A percentile compares a stretch with the other conserved stretches of the same genome.
Evolutionary conservation across 2,113 vertebrate species (phyloP).

Genomic region (Atlantisia rogersi): DNA sequence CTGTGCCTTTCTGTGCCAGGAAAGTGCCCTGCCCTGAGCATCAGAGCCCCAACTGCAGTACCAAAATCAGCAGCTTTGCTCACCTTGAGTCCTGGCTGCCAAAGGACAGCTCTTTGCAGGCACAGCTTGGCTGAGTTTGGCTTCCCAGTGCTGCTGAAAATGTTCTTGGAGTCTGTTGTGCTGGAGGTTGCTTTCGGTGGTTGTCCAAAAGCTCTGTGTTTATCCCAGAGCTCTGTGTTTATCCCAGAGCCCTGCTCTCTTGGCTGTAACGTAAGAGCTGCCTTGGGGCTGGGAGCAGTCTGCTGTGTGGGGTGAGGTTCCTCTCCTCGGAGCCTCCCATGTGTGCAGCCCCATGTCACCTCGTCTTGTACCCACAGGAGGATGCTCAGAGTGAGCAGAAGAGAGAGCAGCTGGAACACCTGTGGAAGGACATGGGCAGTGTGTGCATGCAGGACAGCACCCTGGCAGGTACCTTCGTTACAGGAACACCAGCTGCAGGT

Average conservation of each 20-base stretch:
- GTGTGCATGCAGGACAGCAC: constrained; percentile 74
- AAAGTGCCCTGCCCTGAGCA: background rate
- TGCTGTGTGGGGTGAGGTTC: too few species aligned
- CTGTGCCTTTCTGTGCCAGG: background rate
- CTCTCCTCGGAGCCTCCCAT: too few species aligned
- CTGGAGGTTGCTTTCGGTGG: background rate
- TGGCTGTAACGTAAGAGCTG: too few species aligned
- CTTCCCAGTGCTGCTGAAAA: background rate
- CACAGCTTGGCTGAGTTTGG: background rate
- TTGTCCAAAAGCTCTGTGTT: background rate
- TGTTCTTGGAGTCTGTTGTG: background rate
- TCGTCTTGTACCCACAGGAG: constrained; percentile 63
- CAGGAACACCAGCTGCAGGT: background rate
- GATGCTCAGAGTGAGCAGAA: constrained; percentile 83
- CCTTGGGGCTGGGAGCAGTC: too few species aligned
- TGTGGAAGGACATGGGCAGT: constrained; percentile 87
- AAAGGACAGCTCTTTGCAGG: background rate
- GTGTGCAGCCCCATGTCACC: too few species aligned
- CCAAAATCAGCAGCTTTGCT: background rate
- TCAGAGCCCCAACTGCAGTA: background rate
- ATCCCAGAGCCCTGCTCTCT: too few species aligned
- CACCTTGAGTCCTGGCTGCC: background rate
- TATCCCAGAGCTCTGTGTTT: too few species aligned
- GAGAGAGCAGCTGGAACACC: constrained; percentile 86
- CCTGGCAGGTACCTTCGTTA: constrained; percentile 72